Evolutionary conservation across 2,113 vertebrate species (phyloP), one percentile per base, ranked within the genome.

Genomic region (Anoplopoma fimbria): DNA sequence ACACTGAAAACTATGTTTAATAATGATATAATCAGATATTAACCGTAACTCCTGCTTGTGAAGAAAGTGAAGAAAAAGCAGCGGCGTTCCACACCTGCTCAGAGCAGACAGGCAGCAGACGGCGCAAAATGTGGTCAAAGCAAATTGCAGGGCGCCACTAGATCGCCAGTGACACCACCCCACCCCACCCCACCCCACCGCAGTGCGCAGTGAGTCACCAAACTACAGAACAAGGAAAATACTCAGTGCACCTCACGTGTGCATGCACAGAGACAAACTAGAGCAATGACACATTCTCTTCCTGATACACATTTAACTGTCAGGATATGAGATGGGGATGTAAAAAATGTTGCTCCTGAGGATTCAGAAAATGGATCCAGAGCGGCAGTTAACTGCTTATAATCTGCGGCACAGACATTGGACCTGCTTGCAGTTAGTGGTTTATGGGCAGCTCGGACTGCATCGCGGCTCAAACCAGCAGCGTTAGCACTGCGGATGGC

Each of bases 201-300:
- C 38, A 83, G 55, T 38, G 7, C 12, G 4, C 51, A 62, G 62
- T 69, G 65, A 90, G 63, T 83, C 75, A 82, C 70, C 67, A 68
- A 77, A 84, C 68, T 17, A 77, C 47, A 23, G 29, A 77, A 75
- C 63, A 75, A 57, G 85, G 71, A 85, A 79, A 88, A 86, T 87
- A 75, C 47, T 85, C 55, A 31, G 45, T 47, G 64, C 70, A 72
- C 81, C 76, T 87, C 68, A 69, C 86, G 79, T 13, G 36, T 9
- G 29, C 55, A 75, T 73, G 60, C 78, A 68, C 9, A 2, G n/a
- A 81, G 33, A 78, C 69, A 36, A 85, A 62, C 87, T 58, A 36
- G 3, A 85, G 75, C 42, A 70, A 69, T 79, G 77, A 73, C 85
- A 89, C 90, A 85, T 88, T 83, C 76, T 67, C 71, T 83, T 71